Evolutionary conservation across 2,797 vertebrate genomes (phyloP).

Genomic region (Ibycter americanus): DNA sequence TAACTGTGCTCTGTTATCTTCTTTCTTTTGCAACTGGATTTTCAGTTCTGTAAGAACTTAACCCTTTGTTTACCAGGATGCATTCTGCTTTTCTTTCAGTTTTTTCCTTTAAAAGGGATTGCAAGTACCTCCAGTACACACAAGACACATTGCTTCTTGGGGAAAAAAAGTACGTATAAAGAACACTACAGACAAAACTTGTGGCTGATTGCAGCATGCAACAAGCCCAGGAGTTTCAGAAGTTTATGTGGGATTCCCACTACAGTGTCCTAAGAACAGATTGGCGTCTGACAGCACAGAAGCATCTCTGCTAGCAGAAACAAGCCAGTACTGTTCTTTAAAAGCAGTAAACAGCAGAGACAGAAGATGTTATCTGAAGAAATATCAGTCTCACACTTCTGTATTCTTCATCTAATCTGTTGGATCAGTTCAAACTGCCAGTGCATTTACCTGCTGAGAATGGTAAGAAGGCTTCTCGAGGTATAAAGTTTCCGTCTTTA

Average conservation of each 20-base stretch:
- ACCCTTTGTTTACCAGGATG: not conserved
- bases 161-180: not conserved
- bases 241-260: not conserved
- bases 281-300: not conserved
- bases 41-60: not conserved
- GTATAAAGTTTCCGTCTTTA: conserved; percentile 58
- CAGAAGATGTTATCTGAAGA: not conserved
- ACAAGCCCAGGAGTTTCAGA: not conserved
- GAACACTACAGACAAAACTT: not conserved
- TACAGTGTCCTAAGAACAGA: not conserved
- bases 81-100: not conserved
- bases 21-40: not conserved
- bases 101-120: not conserved
- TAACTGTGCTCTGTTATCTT: not conserved
- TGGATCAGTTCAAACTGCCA: not conserved
- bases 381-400: not conserved
- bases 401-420: not conserved
- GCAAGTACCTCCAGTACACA: not conserved
- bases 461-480: conserved; percentile 65
- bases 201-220: not conserved
- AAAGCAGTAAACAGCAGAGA: not conserved
- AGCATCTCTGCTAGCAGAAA: not conserved
- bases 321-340: not conserved
- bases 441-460: conserved; percentile 65
- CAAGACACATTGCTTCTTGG: not conserved